These are phyloP conservation scores for Rhinoraja longicauda DNA, from an alignment of 2,797 vertebrate genomes.

Conservation along the genomic window DNA sequence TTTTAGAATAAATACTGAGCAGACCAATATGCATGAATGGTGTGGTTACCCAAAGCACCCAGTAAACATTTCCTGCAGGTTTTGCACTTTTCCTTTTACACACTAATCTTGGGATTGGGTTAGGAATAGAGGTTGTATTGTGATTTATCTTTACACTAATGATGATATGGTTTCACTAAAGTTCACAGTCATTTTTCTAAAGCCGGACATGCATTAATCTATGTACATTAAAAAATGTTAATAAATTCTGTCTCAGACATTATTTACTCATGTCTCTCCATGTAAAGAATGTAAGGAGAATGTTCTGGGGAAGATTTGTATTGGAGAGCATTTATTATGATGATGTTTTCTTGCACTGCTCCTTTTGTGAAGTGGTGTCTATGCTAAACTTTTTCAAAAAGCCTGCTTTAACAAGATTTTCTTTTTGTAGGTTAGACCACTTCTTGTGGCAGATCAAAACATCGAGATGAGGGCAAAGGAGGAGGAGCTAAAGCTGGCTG, in stretches of 20 bases:
- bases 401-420: background rate
- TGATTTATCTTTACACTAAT: background rate
- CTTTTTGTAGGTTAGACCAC: conserved; percentile 45
- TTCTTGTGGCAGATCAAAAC: conserved; percentile 42
- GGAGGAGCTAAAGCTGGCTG: conserved; percentile 56
- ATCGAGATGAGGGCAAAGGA: conserved; percentile 61
- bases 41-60: background rate
- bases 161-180: background rate
- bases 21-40: background rate
- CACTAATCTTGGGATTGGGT: too few species aligned
- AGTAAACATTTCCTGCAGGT: background rate
- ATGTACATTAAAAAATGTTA: background rate
- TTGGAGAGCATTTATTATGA: background rate
- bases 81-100: background rate
- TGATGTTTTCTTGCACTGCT: background rate
- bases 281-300: background rate
- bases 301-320: background rate
- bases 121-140: background rate
- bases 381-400: background rate
- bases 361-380: background rate
- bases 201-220: background rate
- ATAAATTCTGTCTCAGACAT: conserved; percentile 13
- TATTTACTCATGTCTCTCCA: background rate
- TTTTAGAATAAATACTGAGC: background rate
- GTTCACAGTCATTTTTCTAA: background rate